phyloP scores from a whole-genome alignment of 2,888 invertebrate genomes.

The Panopea generosa region DNA sequence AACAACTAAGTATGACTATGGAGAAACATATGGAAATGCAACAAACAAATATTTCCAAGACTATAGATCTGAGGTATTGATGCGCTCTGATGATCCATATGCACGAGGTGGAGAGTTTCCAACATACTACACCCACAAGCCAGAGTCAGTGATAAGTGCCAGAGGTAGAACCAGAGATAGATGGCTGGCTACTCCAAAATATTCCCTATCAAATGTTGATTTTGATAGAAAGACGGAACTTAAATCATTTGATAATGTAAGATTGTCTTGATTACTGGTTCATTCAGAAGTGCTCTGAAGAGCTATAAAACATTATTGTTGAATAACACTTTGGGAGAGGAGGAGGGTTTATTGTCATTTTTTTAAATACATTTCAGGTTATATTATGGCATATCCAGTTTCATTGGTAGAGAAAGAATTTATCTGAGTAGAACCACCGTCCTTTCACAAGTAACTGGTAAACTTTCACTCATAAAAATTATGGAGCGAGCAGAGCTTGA shows the following conservation, averaged over 20 bases:
- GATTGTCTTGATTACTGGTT: conserved; percentile 13
- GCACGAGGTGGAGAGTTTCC: conserved; percentile 84
- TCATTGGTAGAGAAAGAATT: too few relatives aligned
- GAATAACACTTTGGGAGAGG: not conserved
- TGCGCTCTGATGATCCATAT: conserved; percentile 82
- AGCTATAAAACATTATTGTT: not conserved
- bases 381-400: too few relatives aligned
- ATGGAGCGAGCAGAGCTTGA: too few relatives aligned
- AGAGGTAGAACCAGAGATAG: conserved; percentile 82
- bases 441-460: too few relatives aligned
- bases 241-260: conserved; percentile 80
- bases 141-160: conserved; percentile 84
- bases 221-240: conserved; percentile 83
- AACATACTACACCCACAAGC: conserved; percentile 84
- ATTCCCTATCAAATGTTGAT: conserved; percentile 82
- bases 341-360: too few relatives aligned
- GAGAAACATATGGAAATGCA: conserved; percentile 85
- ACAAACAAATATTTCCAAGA: conserved; percentile 85
- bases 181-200: conserved; percentile 82
- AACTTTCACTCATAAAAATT: too few relatives aligned
- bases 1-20: conserved; percentile 85
- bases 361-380: too few relatives aligned
- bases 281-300: not conserved
- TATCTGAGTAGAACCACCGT: too few relatives aligned
- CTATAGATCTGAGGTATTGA: conserved; percentile 80